Evolutionary conservation across 64 coral and sea anemone species (phyloP), one percentile per base, ranked within the genome.

Genomic region (Montipora foliosa): DNA sequence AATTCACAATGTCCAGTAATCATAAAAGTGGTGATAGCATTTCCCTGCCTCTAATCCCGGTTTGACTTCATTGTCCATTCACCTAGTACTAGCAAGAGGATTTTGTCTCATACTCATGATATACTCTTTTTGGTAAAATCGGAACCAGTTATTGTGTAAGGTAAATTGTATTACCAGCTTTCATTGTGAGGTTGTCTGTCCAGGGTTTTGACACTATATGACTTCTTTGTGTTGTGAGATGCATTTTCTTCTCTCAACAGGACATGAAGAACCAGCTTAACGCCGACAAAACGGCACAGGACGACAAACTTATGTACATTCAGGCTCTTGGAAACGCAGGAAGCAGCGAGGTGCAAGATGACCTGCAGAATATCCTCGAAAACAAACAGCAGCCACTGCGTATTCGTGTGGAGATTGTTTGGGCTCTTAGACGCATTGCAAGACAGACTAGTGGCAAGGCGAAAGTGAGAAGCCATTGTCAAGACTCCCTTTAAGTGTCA

Each of bases 301-400:
- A 83, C 3, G 64, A 91, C n/a, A 90, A 76, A 64, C 64, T 94
- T 2, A 88, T 52, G 19, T 82, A 24, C 22, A 64, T 97, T n/a
- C 91, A 97, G 29, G 92, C 92, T 48, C 85, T 97, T 48, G 95
- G 95, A 1, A 97, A 97, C 19, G 75, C 92, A 44, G 95, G 92
- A 17, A 77, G 90, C 15, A 48, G 29, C 1, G 29, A 73, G 10
- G 62, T 75, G 21, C 83, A 79, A 61, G 16, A 19, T 20, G 0
- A 15, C 3, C 20, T 97, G 15, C 83, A 74, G 14, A 72, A 53
- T 0, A 62, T 78, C 21, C 80, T 96, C 0, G 11, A 46, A 11
- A 49, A 87, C 45, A 17, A 11, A 3, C 3, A 68, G 15, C 4
- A 46, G 14, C 44, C 52, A 2, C 73, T 88, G 5, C 58, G 66